A percentile compares a stretch with the other conserved stretches of the same genome.
Conservation (phyloP, 2,797 vertebrate genomes). For the Notolabrus celidotus region DNA sequence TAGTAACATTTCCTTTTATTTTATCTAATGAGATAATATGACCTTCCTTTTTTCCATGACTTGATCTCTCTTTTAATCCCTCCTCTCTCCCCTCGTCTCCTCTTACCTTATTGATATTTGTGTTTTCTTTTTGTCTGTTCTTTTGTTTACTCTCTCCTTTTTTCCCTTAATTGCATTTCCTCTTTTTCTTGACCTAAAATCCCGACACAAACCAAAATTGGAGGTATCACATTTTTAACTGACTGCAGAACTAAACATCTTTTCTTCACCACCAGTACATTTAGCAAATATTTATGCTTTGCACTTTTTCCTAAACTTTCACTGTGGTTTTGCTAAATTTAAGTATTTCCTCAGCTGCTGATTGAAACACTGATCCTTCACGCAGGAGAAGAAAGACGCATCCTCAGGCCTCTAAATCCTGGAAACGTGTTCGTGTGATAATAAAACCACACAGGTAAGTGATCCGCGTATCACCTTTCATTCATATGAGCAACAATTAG, state of each 20-base stretch:
- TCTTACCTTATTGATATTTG: background rate
- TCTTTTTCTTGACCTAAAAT: background rate
- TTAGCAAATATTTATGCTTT: background rate
- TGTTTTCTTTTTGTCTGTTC: background rate
- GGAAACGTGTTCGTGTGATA: background rate
- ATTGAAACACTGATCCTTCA: background rate
- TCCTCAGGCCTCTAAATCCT: background rate
- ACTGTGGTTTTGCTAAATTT: background rate
- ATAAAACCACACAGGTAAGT: slow-evolving; percentile 38
- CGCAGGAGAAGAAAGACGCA: background rate
- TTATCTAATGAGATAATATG: too few species aligned
- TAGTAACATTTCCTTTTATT: too few species aligned
- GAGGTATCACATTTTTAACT: background rate
- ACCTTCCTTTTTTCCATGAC: background rate
- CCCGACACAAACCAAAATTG: background rate
- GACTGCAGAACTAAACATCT: background rate
- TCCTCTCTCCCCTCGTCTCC: background rate
- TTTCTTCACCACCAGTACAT: background rate
- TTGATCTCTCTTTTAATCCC: background rate
- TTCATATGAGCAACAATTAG: slow-evolving; percentile 60
- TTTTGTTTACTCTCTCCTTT: background rate
- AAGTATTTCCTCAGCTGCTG: background rate
- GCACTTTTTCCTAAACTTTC: background rate
- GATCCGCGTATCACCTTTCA: slow-evolving; percentile 52
- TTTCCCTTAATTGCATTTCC: background rate